phyloP scores from a whole-genome alignment of 2,113 vertebrate genomes.

The Gila orcuttii region DNA sequence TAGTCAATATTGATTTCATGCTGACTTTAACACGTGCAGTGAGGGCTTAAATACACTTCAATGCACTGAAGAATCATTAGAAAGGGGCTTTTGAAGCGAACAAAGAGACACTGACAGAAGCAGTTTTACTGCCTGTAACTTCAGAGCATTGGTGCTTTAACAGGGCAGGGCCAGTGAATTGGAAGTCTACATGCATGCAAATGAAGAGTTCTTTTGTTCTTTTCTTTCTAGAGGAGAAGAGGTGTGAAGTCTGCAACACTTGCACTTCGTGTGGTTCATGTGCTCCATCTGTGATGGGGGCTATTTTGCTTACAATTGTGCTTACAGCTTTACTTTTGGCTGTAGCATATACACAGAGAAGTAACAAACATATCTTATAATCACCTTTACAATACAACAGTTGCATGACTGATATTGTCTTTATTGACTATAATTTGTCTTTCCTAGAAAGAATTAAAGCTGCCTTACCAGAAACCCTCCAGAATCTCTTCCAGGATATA shows the following conservation, averaged over 20 bases:
- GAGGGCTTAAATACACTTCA: too few relatives aligned
- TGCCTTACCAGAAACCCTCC: rapidly evolving
- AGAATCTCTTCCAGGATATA: too few relatives aligned
- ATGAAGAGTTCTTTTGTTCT: background rate
- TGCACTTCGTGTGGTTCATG: background rate
- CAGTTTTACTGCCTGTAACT: background rate
- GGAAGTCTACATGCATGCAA: background rate
- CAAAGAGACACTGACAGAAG: background rate
- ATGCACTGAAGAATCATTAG: background rate
- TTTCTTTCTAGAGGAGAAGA: background rate
- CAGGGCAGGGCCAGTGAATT: background rate
- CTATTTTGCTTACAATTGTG: background rate
- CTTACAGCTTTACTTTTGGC: background rate
- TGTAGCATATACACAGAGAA: background rate
- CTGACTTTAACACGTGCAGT: too few relatives aligned
- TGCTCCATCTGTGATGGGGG: rapidly evolving
- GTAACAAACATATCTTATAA: background rate
- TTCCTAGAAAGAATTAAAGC: background rate
- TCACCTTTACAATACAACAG: background rate
- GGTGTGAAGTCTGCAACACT: background rate
- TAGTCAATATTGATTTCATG: too few relatives aligned
- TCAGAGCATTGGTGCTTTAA: background rate
- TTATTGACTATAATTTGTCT: background rate
- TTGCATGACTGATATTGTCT: background rate
- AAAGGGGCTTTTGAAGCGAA: background rate